A percentile compares a stretch with the other conserved stretches of the same genome.
phyloP scores from a whole-genome alignment of 2,888 invertebrate species.

The Volucella inanis region DNA sequence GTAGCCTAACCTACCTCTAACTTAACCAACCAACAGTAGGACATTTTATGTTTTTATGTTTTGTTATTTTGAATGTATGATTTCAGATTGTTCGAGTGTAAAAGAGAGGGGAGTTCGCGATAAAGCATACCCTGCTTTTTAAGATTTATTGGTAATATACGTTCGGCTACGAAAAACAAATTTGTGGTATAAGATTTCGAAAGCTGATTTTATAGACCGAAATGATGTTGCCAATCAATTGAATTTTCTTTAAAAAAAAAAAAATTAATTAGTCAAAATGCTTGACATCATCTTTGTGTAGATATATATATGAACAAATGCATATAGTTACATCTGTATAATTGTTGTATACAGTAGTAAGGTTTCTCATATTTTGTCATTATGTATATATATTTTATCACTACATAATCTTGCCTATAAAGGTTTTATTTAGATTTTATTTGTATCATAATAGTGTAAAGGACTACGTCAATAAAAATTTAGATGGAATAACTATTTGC shows the following conservation, averaged over 20 bases:
- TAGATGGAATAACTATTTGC: constrained; percentile 7
- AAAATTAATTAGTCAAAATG: too few relatives aligned
- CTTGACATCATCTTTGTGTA: too few relatives aligned
- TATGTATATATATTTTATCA: too few relatives aligned
- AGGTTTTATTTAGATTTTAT: background rate
- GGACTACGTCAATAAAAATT: background rate
- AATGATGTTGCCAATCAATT: constrained; percentile 62
- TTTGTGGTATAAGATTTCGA: constrained; percentile 62
- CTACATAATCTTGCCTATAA: too few relatives aligned
- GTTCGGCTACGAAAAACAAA: constrained; percentile 65
- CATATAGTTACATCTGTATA: too few relatives aligned
- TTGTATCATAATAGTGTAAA: background rate
- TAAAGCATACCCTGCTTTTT: constrained; percentile 66
- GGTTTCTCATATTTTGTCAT: too few relatives aligned
- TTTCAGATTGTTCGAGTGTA: constrained; percentile 18
- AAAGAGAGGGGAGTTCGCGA: constrained; percentile 50
- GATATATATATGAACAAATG: too few relatives aligned
- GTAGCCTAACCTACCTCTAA: constrained; percentile 28
- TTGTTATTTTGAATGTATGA: constrained; percentile 54
- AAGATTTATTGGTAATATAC: constrained; percentile 63
- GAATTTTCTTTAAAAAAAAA: constrained; percentile 57
- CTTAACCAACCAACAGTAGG: constrained; percentile 1
- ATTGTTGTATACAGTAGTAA: too few relatives aligned
- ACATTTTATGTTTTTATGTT: constrained; percentile 49
- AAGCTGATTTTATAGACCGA: constrained; percentile 59